A percentile compares a stretch with the other conserved stretches of the same genome.
Evolutionary conservation across 2,888 invertebrate species (phyloP).

Genomic region (Fabriciana adippe): DNA sequence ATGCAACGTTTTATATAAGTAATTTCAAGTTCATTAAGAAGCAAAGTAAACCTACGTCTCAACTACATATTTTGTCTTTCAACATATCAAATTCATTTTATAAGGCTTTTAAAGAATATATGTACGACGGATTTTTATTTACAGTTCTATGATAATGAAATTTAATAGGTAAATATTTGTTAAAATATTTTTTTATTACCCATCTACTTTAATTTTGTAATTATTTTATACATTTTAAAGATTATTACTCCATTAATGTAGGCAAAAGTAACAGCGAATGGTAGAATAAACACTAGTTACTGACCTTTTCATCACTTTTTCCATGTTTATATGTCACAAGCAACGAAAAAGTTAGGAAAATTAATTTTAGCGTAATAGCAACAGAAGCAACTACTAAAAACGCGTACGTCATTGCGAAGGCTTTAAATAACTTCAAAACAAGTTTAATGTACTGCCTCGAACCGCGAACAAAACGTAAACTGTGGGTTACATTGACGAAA

Average conservation of each 20-base stretch:
- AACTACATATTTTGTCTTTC: no score
- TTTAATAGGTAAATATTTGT: no score
- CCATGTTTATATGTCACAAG: constrained; percentile 36
- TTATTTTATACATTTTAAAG: no score
- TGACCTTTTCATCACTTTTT: constrained; percentile 42
- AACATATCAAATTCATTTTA: no score
- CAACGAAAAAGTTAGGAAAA: constrained; percentile 71
- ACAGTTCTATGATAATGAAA: no score
- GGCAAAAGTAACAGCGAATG: background rate
- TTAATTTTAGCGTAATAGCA: constrained; percentile 67
- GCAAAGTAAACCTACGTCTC: no score
- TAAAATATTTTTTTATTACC: no score
- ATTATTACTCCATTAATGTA: background rate
- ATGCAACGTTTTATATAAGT: no score
- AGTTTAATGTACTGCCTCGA: constrained; percentile 23
- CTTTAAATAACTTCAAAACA: constrained; percentile 20
- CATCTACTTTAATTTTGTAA: no score
- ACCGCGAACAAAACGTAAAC: constrained; percentile 30
- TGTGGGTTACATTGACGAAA: constrained; percentile 34
- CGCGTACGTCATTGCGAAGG: constrained; percentile 45
- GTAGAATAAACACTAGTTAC: background rate
- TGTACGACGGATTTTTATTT: no score
- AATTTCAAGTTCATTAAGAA: no score
- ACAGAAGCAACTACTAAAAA: constrained; percentile 73
- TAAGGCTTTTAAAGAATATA: no score